Evolutionary conservation across 1,140 invertebrate genomes (phyloP).

Genomic region (Brachystomella parvula): DNA sequence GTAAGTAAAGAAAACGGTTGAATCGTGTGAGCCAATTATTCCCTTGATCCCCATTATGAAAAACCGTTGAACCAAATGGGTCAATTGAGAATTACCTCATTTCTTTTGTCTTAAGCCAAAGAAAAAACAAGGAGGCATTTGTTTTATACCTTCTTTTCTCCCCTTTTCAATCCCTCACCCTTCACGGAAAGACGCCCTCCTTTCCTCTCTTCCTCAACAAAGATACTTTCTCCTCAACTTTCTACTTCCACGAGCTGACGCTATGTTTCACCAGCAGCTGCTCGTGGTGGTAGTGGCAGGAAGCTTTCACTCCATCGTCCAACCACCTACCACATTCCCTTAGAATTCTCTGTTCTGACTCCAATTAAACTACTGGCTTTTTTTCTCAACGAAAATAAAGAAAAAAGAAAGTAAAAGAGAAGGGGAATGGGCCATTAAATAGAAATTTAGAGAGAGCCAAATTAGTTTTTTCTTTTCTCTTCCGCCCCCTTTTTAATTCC

Average conservation of each 20-base stretch:
- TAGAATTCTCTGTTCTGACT: neutral
- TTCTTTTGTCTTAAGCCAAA: slow-evolving; percentile 13
- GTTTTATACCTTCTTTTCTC: slow-evolving; percentile 1
- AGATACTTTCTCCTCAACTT: neutral
- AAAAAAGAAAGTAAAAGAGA: slow-evolving; percentile 13
- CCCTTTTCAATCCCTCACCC: slow-evolving; percentile 7
- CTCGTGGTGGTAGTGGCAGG: neutral
- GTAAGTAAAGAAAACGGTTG: neutral
- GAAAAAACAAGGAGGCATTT: neutral
- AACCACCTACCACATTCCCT: neutral
- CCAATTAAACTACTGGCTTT: neutral
- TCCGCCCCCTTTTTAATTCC: slow-evolving; percentile 8
- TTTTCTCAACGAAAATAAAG: neutral
- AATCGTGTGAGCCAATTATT: slow-evolving; percentile 34
- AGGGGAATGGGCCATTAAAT: slow-evolving; percentile 28
- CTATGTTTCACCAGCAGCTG: neutral
- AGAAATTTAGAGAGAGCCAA: slow-evolving; percentile 28
- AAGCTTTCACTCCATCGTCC: neutral
- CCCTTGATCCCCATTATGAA: slow-evolving; percentile 38
- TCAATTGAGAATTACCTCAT: slow-evolving; percentile 36
- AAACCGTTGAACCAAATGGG: slow-evolving; percentile 37
- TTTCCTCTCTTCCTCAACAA: neutral
- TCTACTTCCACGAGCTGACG: neutral
- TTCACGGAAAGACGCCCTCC: slow-evolving; percentile 1
- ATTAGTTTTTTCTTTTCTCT: slow-evolving; percentile 27